Evolutionary conservation across 1,140 invertebrate species (phyloP).

Genomic region (Paracyclopina nana): DNA sequence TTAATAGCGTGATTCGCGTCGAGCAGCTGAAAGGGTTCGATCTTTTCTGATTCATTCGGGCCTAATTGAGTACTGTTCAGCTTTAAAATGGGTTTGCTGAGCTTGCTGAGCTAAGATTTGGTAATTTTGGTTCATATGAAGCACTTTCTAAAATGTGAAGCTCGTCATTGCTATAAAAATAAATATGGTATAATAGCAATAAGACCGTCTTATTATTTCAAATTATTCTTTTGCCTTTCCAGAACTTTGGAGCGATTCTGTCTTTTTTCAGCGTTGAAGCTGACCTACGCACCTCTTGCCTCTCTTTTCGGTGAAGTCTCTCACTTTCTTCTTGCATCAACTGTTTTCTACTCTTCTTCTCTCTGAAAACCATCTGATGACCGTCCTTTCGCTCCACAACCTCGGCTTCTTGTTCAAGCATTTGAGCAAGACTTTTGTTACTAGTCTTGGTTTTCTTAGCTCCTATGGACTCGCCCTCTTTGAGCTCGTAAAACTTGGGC

Average conservation of each 20-base stretch:
- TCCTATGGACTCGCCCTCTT: background rate
- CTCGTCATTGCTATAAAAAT: too few species aligned
- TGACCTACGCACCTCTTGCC: slow-evolving; percentile 3
- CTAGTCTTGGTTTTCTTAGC: background rate
- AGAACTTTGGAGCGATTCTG: background rate
- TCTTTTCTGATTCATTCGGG: too few species aligned
- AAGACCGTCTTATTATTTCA: too few species aligned
- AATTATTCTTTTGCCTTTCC: background rate
- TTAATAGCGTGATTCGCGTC: too few species aligned
- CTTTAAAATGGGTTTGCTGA: too few species aligned
- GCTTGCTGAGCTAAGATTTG: too few species aligned
- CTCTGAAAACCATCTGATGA: slow-evolving; percentile 1
- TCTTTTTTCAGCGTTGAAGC: slow-evolving; percentile 1
- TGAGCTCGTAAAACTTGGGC: slow-evolving; percentile 11
- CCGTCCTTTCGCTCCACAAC: background rate
- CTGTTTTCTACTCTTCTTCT: background rate
- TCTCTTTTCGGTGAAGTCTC: slow-evolving; percentile 5
- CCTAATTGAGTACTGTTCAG: too few species aligned
- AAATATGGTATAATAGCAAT: too few species aligned
- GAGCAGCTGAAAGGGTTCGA: too few species aligned
- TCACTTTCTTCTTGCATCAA: background rate
- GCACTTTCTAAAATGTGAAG: too few species aligned
- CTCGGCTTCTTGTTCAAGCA: background rate
- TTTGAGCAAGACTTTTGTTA: slow-evolving; percentile 2
- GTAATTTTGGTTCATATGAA: too few species aligned